These are phyloP conservation scores for Henricia sp. DNA, from an alignment of 53 echinoderm and acorn worm genomes.

Conservation along the genomic window DNA sequence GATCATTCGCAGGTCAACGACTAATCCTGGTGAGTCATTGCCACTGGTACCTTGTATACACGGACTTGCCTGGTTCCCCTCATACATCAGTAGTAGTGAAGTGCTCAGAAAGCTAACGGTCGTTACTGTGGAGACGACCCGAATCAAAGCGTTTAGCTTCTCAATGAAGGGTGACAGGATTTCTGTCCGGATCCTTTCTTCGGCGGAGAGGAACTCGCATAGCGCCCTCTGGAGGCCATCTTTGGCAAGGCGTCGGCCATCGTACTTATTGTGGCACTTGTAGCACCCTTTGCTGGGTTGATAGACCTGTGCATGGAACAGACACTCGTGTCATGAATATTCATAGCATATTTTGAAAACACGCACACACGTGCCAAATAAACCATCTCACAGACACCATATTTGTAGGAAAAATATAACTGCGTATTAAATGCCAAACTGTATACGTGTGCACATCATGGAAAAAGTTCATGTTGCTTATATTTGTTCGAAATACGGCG, in stretches of 20 bases:
- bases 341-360: too few species aligned
- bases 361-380: too few species aligned
- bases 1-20: slow-evolving; percentile 77
- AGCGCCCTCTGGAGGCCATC: slow-evolving; percentile 76
- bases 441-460: too few species aligned
- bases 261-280: slow-evolving; percentile 90
- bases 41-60: not conserved
- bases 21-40: not conserved
- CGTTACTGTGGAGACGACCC: slow-evolving; percentile 56
- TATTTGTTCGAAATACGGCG: too few species aligned
- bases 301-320: slow-evolving; percentile 66
- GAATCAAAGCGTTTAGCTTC: slow-evolving; percentile 57
- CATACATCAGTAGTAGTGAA: slow-evolving; percentile 86
- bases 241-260: slow-evolving; percentile 77
- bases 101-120: slow-evolving; percentile 74
- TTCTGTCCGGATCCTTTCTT: slow-evolving; percentile 58
- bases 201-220: slow-evolving; percentile 64
- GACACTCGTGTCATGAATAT: not conserved
- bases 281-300: slow-evolving; percentile 63
- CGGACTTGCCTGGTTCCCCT: slow-evolving; percentile 67
- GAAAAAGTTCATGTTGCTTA: too few species aligned
- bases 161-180: slow-evolving; percentile 69
- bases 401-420: too few species aligned
- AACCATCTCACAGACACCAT: too few species aligned
- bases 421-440: too few species aligned